Conservation (phyloP, 1,140 invertebrate species). For the Homalodisca vitripennis region DNA sequence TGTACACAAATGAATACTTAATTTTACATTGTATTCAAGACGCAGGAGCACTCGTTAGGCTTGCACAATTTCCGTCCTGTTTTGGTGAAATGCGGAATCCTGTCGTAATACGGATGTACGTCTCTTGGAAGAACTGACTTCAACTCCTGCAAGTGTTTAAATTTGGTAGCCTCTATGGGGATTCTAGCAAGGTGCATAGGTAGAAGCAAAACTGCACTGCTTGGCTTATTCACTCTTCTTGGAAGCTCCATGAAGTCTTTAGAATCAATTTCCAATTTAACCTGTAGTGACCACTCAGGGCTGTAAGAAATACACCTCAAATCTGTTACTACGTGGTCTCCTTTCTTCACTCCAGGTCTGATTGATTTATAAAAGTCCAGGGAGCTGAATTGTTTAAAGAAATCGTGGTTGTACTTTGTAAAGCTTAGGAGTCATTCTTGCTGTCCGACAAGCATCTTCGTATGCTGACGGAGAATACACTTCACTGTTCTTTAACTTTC, state of each 20-base stretch:
- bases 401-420: constrained; percentile 33
- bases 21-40: background rate
- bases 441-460: constrained; percentile 10
- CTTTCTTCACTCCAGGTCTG: constrained; percentile 30
- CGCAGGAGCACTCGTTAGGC: background rate
- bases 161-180: constrained; percentile 19
- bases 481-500: background rate
- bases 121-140: constrained; percentile 26
- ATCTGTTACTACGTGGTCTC: constrained; percentile 34
- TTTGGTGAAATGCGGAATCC: constrained; percentile 21
- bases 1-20: no score
- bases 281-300: constrained; percentile 23
- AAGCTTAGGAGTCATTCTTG: constrained; percentile 22
- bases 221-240: constrained; percentile 6
- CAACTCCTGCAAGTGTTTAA: constrained; percentile 30
- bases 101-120: constrained; percentile 25
- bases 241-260: constrained; percentile 21
- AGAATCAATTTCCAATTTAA: constrained; percentile 33
- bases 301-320: constrained; percentile 34
- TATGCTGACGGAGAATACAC: constrained; percentile 1
- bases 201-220: constrained; percentile 6
- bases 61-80: background rate
- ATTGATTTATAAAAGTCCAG: constrained; percentile 24
- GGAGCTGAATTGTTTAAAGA: constrained; percentile 33
- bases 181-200: background rate